Evolutionary conservation across 1,140 invertebrate species (phyloP), one percentile per base, ranked within the genome.

Genomic region (Archivesica marissinica): DNA sequence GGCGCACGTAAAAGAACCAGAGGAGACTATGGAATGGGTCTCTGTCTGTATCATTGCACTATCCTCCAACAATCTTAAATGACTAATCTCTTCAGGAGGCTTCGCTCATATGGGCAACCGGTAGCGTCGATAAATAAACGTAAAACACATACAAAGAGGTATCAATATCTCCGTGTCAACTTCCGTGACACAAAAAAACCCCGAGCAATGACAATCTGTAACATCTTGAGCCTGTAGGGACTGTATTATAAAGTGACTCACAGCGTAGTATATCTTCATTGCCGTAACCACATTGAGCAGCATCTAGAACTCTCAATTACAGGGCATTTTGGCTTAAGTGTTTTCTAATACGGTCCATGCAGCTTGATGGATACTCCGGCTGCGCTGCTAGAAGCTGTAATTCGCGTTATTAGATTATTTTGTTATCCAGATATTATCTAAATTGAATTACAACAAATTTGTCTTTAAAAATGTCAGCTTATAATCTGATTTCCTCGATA

Each of bases 371-470:
- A 72, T 50, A 2, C 20, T 25, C 41, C 39, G 11, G 41, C 68
- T 72, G 20, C 44, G 41, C 68, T 50, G 23, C 25, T 44, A 33
- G 41, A 44, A 33, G 44, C 64, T 11, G 41, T 81, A 72, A 81
- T 81, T 81, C 66, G 23, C 33, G n/a, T 72, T 70, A 81, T 81
- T 81, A 81, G 61, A 81, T 81, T 81, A 81, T 59, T 39, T 70
- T 81, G 79, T 81, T 81, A 81, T 81, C 79, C 79, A 54, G 68
- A 81, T 81, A 81, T 81, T 68, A 81, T 81, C 79, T 35, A 81
- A 81, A 81, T 81, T 72, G 72, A 72, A 81, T 81, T 81, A 81
- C 44, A 81, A 81, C 79, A 81, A 81, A 81, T 81, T 81, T 81
- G 79, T 81, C 79, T 81, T 81, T 81, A 81, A 81, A 81, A 81